Percentiles rank a stretch among this genome's conserved stretches.
phyloP scores from a whole-genome alignment of 2,797 vertebrate species.

The Pogoniulus pusillus region DNA sequence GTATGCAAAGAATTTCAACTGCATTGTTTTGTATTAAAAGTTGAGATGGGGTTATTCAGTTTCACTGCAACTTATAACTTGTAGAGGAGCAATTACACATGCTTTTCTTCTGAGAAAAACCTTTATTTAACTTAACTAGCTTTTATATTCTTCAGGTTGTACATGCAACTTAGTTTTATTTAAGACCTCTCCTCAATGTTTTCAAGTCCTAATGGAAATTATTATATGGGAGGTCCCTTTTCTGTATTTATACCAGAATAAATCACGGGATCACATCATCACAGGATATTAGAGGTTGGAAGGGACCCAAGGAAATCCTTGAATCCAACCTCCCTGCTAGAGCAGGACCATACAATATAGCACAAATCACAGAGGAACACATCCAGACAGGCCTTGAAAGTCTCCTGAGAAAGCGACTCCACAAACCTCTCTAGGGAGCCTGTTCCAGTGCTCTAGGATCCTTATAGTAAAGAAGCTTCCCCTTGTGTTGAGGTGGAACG shows the following conservation, averaged over 20 bases:
- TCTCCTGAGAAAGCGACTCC: no score
- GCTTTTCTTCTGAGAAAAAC: neutral
- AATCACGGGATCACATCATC: no score
- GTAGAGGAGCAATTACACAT: neutral
- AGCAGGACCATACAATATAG: no score
- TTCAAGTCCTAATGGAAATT: neutral
- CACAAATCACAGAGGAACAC: no score
- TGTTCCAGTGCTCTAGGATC: no score
- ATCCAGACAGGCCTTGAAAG: no score
- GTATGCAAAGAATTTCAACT: conserved; percentile 1
- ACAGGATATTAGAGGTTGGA: no score
- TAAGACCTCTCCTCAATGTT: neutral
- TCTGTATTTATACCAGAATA: neutral
- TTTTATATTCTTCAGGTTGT: neutral
- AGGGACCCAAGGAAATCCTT: no score
- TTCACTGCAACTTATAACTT: neutral
- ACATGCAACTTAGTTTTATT: neutral
- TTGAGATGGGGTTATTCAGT: neutral
- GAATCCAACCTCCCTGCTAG: no score
- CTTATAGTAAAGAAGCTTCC: no score
- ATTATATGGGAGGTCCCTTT: neutral
- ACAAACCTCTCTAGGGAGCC: no score
- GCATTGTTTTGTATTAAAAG: neutral
- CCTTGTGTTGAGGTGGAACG: no score
- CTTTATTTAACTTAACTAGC: neutral